Base-by-base conservation (phyloP, 2,888 invertebrate species). In the Gisinianus flammeolus region DNA sequence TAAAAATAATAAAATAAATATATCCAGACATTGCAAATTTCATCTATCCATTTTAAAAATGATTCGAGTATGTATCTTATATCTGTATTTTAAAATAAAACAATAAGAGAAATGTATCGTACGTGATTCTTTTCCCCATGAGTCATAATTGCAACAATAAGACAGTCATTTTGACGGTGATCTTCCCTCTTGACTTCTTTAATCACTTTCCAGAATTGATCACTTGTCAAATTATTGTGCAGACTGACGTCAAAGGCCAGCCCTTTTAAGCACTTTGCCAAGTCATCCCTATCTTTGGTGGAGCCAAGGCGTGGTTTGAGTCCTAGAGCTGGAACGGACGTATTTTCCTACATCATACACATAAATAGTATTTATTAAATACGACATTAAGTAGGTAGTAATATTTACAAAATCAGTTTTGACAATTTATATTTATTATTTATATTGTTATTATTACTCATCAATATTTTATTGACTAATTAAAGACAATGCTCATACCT, bases 81-180 rank as follows among this genome's bases (percentile, higher is more conserved):
- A n/a, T n/a, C n/a, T n/a, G n/a, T n/a, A n/a, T n/a, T n/a, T n/a
- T n/a, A n/a, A n/a, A n/a, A n/a, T n/a, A n/a, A n/a, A n/a, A n/a
- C n/a, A n/a, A n/a, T n/a, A n/a, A n/a, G n/a, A n/a, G n/a, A n/a
- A n/a, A n/a, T n/a, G n/a, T n/a, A n/a, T n/a, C 44, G 2, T 44
- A 44, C 44, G 12, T 80, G 79, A 58, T 84, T 83, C 58, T 81
- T 80, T 68, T 81, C 81, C 10, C 84, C 84, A 56, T 84, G 84
- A 8, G 83, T 82, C 83, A 84, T 83, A 2, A 84, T 75, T 5
- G 76, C 82, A 12, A 84, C 78, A 0, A 83, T 71, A 12, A 84
- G 74, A 62, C 83, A 83, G 71, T 84, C 84, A 12, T 75, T 76
- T 33, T 78, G 6, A 24, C 52, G 70, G 54, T 84, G 83, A 79